Base-by-base conservation (phyloP, 2,888 invertebrate species). In the Hemithea aestivaria region DNA sequence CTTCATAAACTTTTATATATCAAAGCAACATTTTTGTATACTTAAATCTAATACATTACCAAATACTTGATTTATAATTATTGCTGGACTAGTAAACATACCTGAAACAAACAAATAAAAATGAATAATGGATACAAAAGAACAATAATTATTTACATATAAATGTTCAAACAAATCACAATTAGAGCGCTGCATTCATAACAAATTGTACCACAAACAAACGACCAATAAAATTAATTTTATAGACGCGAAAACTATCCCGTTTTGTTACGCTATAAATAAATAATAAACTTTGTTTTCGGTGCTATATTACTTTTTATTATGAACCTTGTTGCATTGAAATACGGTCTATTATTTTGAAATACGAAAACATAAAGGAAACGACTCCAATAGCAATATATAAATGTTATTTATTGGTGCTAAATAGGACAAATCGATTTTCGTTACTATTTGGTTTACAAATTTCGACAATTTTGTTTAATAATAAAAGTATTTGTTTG, bases 171-270 rank as follows among this genome's bases (percentile, higher is more conserved):
- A 42, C 21, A 29, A 41, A 34, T 34, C 11, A 26, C 21, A 22
- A 34, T 34, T 34, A 27, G 9, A 27, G 10, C 20, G 20, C 12
- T 10, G 11, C 23, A 22, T 31, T 20, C 20, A 24, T n/a, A 11
- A 23, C 11, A 16, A 21, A 8, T 10, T 23, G 20, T 22, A 7
- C 27, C 8, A 4, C 31, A 27, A 31, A 31, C 23, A 41, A 42
- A 49, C 32, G 28, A 45, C 42, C 50, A 40, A 60, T 63, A 60
- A 62, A 56, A 60, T 45, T 48, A 55, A 48, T 58, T 58, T 57
- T 62, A 63, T 50, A 49, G 51, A 36, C 35, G 37, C 33, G 48
- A 53, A 50, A 53, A 60, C 63, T 57, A 58, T 55, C 52, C 48
- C 40, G 47, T 46, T 44, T 45, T 44, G 45, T 40, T 39, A 36